Evolutionary conservation across 1,140 invertebrate genomes (phyloP).

Genomic region (Aphidius ervi): DNA sequence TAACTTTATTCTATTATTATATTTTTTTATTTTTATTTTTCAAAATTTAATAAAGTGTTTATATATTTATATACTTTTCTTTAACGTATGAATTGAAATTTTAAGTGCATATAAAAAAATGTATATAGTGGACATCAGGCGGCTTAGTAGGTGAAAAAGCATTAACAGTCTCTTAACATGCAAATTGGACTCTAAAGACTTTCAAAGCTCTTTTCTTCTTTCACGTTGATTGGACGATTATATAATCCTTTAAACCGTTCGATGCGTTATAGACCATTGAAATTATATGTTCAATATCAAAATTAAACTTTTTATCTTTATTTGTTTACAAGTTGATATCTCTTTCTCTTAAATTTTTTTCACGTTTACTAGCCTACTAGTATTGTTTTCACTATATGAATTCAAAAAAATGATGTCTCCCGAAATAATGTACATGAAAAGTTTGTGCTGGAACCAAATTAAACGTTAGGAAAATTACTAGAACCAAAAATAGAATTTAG

Average conservation of each 20-base stretch:
- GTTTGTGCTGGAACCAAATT: too few relatives aligned
- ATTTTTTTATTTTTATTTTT: too few relatives aligned
- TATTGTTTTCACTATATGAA: too few relatives aligned
- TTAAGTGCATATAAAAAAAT: constrained; percentile 17
- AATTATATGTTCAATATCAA: neutral
- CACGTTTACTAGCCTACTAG: too few relatives aligned
- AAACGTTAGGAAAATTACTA: too few relatives aligned
- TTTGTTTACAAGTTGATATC: constrained; percentile 3
- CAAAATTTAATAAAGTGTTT: too few relatives aligned
- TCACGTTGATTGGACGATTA: constrained; percentile 51
- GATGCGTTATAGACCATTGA: constrained; percentile 21
- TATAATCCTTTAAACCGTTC: constrained; percentile 39
- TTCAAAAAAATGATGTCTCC: too few relatives aligned
- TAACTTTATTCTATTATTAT: too few relatives aligned
- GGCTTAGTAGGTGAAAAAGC: constrained; percentile 44
- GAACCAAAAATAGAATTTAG: too few relatives aligned
- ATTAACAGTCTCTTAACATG: constrained; percentile 53
- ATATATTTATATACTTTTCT: too few relatives aligned
- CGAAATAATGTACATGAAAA: too few relatives aligned
- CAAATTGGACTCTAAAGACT: constrained; percentile 49
- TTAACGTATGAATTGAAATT: constrained; percentile 7
- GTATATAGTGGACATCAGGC: constrained; percentile 25
- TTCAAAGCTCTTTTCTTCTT: constrained; percentile 32
- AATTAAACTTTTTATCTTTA: neutral
- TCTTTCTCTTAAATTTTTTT: too few relatives aligned